Evolutionary conservation across 2,797 vertebrate species (phyloP).

Genomic region (Lagodon rhomboides): DNA sequence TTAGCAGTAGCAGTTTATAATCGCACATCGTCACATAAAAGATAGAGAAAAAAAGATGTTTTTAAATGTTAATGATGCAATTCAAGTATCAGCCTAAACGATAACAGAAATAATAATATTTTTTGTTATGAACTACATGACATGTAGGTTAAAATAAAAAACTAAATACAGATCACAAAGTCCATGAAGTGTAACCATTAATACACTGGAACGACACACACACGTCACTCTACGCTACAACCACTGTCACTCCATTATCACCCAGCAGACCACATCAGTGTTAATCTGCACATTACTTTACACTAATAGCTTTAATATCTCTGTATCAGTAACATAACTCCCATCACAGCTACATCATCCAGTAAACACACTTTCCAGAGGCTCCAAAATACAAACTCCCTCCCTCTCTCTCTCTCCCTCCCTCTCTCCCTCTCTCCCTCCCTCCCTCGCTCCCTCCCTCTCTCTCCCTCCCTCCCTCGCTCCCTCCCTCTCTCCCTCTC

Average conservation of each 20-base stretch:
- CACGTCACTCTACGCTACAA: neutral
- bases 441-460: too few relatives aligned
- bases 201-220: neutral
- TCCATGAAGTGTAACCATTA: neutral
- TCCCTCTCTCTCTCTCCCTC: slow-evolving; percentile 10
- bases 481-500: slow-evolving; percentile 21
- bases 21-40: neutral
- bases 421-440: slow-evolving; percentile 27
- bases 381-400: slow-evolving; percentile 21
- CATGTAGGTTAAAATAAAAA: too few relatives aligned
- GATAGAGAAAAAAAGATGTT: neutral
- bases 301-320: slow-evolving; percentile 37
- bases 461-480: slow-evolving; percentile 22
- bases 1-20: neutral
- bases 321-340: slow-evolving; percentile 35
- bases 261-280: neutral
- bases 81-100: neutral
- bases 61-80: neutral
- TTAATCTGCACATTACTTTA: slow-evolving; percentile 41
- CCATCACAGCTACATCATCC: slow-evolving; percentile 25
- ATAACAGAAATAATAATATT: neutral
- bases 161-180: neutral
- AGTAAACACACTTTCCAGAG: slow-evolving; percentile 25
- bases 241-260: slow-evolving; percentile 18
- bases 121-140: neutral